phyloP scores from a whole-genome alignment of 2,797 vertebrate species.

The Babyrousa celebensis region DNA sequence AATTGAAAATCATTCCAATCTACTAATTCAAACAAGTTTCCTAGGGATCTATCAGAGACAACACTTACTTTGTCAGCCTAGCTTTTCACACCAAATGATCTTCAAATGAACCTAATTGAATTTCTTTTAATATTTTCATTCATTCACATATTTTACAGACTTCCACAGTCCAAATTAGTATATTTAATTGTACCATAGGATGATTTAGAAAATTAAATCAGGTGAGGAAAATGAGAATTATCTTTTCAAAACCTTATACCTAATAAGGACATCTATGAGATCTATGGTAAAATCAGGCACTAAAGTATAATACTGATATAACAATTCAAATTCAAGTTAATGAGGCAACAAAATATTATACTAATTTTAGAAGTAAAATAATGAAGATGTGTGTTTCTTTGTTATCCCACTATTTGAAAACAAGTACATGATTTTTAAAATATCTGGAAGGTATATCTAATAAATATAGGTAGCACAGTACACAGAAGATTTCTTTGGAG shows the following conservation, averaged over 20 bases:
- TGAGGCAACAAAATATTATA: not conserved
- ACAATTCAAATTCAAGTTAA: constrained; percentile 32
- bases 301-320: not conserved
- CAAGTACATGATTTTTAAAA: not conserved
- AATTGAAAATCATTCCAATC: constrained; percentile 60
- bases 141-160: constrained; percentile 38
- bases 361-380: constrained; percentile 25
- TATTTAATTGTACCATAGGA: constrained; percentile 34
- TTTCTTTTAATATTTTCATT: constrained; percentile 63
- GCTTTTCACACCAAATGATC: constrained; percentile 35
- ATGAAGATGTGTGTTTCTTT: not conserved
- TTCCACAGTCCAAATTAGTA: constrained; percentile 41
- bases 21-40: constrained; percentile 69
- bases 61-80: not conserved
- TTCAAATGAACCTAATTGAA: constrained; percentile 43
- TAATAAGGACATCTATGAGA: not conserved
- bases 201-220: constrained; percentile 65
- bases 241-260: constrained; percentile 36
- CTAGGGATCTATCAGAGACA: constrained; percentile 21
- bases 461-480: not conserved
- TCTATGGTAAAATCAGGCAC: constrained; percentile 39
- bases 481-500: not conserved
- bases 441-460: not conserved
- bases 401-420: constrained; percentile 40
- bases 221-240: constrained; percentile 29